phyloP scores from a whole-genome alignment of 92 coral and sea anemone species.

The Chrysogorgia sp. region DNA sequence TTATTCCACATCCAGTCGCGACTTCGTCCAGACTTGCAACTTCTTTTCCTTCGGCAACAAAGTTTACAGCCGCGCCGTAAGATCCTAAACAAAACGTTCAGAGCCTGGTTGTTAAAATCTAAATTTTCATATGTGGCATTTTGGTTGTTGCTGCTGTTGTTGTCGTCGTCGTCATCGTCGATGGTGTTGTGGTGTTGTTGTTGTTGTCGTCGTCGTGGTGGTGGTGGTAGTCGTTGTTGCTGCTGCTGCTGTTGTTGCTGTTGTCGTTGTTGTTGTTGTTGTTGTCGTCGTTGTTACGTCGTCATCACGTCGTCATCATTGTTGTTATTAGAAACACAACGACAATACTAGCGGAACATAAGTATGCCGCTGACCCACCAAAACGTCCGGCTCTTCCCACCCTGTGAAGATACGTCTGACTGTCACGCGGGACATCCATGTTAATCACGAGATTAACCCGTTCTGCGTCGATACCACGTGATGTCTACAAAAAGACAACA shows the following conservation, averaged over 20 bases:
- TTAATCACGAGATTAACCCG: constrained; percentile 91
- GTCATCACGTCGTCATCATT: no score
- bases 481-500: constrained; percentile 63
- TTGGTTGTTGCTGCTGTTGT: neutral
- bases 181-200: neutral
- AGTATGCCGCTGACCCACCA: constrained; percentile 59
- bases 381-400: constrained; percentile 98
- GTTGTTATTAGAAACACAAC: neutral
- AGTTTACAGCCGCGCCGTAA: constrained; percentile 87
- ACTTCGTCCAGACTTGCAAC: constrained; percentile 65
- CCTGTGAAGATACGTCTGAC: constrained; percentile 90
- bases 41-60: constrained; percentile 87
- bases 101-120: neutral
- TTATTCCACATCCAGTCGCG: constrained; percentile 68
- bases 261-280: no score
- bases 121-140: neutral
- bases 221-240: neutral
- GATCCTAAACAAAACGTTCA: constrained; percentile 61
- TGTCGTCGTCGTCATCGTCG: neutral
- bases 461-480: constrained; percentile 98
- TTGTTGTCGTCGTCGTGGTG: neutral
- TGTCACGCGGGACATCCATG: constrained; percentile 94
- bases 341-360: neutral
- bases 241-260: neutral
- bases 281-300: no score